phyloP scores from a whole-genome alignment of 2,797 vertebrate species.

The Monodelphis domestica region DNA sequence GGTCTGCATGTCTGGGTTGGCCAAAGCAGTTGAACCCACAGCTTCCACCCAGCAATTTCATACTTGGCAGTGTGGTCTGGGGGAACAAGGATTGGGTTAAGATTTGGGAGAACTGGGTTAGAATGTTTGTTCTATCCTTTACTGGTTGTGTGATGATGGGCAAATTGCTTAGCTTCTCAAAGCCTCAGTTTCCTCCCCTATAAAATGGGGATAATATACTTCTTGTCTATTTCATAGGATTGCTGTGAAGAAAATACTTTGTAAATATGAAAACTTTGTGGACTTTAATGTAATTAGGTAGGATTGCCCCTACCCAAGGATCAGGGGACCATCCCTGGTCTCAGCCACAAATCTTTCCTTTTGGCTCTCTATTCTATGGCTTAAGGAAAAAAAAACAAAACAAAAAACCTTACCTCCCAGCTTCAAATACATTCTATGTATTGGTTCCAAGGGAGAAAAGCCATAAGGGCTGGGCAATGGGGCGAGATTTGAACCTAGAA shows the following conservation, averaged over 20 bases:
- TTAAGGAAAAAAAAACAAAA: too few species aligned
- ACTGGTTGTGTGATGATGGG: not conserved
- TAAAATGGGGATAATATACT: not conserved
- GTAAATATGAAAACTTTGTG: not conserved
- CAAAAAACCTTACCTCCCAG: too few species aligned
- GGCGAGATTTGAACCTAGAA: too few species aligned
- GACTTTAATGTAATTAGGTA: not conserved
- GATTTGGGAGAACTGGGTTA: not conserved
- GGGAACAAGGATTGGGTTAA: not conserved
- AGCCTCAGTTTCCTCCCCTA: not conserved
- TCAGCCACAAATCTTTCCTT: not conserved
- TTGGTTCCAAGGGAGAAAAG: too few species aligned
- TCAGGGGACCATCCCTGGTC: not conserved
- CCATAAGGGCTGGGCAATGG: too few species aligned
- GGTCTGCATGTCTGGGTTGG: not conserved
- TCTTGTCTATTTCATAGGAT: not conserved
- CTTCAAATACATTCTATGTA: too few species aligned
- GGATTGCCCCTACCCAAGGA: not conserved
- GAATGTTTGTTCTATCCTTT: not conserved
- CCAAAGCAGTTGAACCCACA: not conserved
- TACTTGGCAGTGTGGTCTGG: not conserved
- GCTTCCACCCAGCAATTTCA: not conserved
- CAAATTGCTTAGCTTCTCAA: not conserved
- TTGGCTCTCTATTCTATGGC: not conserved
- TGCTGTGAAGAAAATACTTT: not conserved